Base-by-base conservation (phyloP, 2,797 vertebrate species). In the Tiaroga cobitis region DNA sequence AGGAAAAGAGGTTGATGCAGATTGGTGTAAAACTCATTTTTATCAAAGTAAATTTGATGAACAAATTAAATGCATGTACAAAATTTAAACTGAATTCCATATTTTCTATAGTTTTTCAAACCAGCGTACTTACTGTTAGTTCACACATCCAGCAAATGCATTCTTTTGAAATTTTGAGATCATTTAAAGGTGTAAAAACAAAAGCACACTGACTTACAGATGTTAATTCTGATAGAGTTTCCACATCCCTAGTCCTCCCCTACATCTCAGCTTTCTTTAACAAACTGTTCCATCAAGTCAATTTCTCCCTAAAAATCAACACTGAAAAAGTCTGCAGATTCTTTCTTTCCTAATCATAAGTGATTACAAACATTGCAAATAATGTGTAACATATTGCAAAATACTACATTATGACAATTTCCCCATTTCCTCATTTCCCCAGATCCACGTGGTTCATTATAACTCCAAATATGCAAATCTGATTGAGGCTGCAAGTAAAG, bases 371-470 rank as follows among this genome's bases (percentile, higher is more conserved):
- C 24, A 69, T 39, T 37, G 63, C 7, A n/a, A 37, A 10, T 54
- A 26, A 69, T 39, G 43, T 69, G 46, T 39, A 32, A 18, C 15
- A 67, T 21, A 51, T 81, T 70, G n/a, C 68, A 59, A 24, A 32
- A 46, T 46, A 29, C 18, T 41, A 34, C 8, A 24, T n/a, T 32
- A 39, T 2, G 2, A 11, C 37, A 54, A 8, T 70, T 67, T 72
- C 37, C 9, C 70, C 37, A 46, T 85, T 67, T 73, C 37, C 9
- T 67, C 37, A 46, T 85, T 80, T 24, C 81, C 91, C 15, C 90
- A 97, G 96, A 93, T 97, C 84, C 96, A 97, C 0, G 91, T 97
- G 78, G 96, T 97, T 87, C 95, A 96, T 86, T 95, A 96, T 91
- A 96, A 95, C 89, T 93, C 94, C 4, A 94, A 92, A 49, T 96